A percentile compares a stretch with the other conserved stretches of the same genome.
Evolutionary conservation across 2,888 invertebrate genomes (phyloP).

Genomic region (Allophyes oxyacanthae): DNA sequence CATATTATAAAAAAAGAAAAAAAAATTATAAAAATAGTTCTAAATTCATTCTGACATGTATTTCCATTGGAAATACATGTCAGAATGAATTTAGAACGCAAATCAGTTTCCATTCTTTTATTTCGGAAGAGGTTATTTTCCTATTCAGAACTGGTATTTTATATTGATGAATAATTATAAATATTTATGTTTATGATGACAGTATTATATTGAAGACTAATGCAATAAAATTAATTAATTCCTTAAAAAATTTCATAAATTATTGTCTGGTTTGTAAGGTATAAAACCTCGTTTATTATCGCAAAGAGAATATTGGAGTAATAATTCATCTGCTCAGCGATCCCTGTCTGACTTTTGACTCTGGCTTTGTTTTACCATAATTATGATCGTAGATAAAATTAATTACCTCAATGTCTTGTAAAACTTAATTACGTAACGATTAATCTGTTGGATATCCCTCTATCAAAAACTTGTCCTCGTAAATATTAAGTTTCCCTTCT

Average conservation of each 20-base stretch:
- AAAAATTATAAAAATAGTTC: no score
- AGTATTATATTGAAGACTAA: no score
- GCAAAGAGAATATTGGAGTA: constrained; percentile 46
- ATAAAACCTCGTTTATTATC: neutral
- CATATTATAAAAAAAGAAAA: no score
- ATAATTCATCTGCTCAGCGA: constrained; percentile 66
- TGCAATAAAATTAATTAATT: no score
- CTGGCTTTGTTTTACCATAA: constrained; percentile 64
- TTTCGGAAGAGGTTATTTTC: constrained; percentile 42
- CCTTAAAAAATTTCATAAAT: no score
- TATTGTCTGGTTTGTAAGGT: no score
- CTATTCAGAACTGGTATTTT: constrained; percentile 55
- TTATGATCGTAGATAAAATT: constrained; percentile 62
- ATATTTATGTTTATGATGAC: no score
- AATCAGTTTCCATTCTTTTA: constrained; percentile 30
- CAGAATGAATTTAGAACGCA: constrained; percentile 25
- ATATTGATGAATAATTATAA: neutral
- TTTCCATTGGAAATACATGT: constrained; percentile 2
- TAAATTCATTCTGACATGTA: constrained; percentile 10
- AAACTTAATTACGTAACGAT: constrained; percentile 43
- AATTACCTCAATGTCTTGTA: constrained; percentile 53
- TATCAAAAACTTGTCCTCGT: constrained; percentile 31
- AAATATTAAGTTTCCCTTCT: constrained; percentile 26
- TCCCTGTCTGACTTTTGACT: constrained; percentile 71
- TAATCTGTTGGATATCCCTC: constrained; percentile 27